Conservation (phyloP, 64 coral and sea anemone species). For the Astreopora myriophthalma region DNA sequence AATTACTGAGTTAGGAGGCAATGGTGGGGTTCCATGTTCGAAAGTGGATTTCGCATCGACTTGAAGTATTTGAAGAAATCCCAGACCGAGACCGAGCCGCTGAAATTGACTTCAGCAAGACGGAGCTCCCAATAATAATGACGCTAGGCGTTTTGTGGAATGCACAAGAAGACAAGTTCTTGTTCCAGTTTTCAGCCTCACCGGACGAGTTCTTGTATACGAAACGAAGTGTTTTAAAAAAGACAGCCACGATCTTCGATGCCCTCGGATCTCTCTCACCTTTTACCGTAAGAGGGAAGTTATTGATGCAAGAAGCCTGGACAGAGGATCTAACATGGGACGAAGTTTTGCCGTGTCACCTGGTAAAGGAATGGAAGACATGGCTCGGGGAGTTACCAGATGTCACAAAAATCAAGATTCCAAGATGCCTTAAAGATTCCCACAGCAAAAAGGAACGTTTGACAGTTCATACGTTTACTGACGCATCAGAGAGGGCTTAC, state of each 20-base stretch:
- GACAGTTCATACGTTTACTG: constrained; percentile 18
- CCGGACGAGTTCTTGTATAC: background rate
- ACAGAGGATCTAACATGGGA: background rate
- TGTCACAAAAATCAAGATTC: background rate
- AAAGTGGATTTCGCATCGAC: no score
- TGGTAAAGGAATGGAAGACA: constrained; percentile 33
- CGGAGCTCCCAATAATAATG: background rate
- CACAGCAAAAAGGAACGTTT: background rate
- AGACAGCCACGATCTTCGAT: constrained; percentile 39
- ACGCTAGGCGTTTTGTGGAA: background rate
- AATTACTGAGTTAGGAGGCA: background rate
- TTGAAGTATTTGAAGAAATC: background rate
- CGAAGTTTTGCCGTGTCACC: constrained; percentile 16
- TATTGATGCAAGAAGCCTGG: constrained; percentile 76
- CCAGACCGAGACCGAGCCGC: background rate
- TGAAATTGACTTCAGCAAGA: background rate
- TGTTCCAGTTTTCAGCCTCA: background rate
- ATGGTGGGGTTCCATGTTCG: no score
- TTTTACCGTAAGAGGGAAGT: constrained; percentile 15
- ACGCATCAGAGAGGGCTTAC: constrained; percentile 44
- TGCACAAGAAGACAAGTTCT: background rate
- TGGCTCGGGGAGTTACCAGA: background rate
- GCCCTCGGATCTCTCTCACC: background rate
- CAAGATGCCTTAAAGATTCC: constrained; percentile 7
- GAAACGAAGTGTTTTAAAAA: background rate